Percentiles rank a stretch among this genome's conserved stretches.
Conservation (phyloP, 2,113 vertebrate genomes). For the Machaerirhynchus nigripectus region DNA sequence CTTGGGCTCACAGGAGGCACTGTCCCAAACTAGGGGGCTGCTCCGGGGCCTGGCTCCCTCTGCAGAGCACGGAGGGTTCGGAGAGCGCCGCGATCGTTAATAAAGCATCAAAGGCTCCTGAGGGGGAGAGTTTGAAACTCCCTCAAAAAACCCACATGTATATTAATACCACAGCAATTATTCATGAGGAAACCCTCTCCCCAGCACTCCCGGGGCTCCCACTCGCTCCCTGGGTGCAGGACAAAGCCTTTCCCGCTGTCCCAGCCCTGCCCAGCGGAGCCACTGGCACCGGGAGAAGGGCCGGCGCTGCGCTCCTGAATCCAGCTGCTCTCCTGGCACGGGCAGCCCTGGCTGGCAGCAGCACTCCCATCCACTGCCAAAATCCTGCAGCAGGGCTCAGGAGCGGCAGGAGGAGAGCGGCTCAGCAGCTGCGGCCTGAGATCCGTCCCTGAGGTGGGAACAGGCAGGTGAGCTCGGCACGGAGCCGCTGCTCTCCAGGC, state of each 20-base stretch:
- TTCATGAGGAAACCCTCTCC: background rate
- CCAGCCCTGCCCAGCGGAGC: background rate
- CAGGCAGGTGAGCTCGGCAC: background rate
- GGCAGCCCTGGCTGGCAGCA: background rate
- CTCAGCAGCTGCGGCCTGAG: background rate
- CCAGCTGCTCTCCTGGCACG: background rate
- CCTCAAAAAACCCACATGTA: background rate
- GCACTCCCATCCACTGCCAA: background rate
- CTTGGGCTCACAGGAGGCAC: background rate
- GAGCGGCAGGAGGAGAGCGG: background rate
- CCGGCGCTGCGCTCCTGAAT: accelerated
- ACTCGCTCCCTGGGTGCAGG: background rate
- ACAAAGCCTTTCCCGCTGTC: background rate
- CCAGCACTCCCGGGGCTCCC: background rate
- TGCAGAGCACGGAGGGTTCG: background rate
- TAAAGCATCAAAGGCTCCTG: constrained; percentile 43
- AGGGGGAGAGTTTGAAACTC: background rate
- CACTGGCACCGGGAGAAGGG: background rate
- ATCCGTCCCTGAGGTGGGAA: accelerated
- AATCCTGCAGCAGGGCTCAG: background rate
- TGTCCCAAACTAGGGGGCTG: background rate
- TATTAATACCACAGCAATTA: background rate
- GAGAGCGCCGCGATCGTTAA: background rate
- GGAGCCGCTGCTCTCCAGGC: background rate
- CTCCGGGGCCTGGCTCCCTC: background rate